A percentile compares a stretch with the other conserved stretches of the same genome.
Conservation (phyloP, 1,140 invertebrate species). For the Cepaea nemoralis region DNA sequence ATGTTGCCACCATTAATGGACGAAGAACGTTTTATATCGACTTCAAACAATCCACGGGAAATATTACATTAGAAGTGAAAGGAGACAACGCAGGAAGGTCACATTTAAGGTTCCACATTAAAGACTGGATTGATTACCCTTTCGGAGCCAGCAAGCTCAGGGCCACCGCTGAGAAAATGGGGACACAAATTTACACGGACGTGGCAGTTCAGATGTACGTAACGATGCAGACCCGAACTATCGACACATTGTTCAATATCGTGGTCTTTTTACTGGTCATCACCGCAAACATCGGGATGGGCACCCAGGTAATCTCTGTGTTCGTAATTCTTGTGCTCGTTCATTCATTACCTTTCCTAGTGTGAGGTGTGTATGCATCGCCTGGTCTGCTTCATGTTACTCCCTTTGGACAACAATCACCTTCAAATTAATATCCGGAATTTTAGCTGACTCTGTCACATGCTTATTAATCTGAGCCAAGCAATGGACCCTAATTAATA, state of each 20-base stretch:
- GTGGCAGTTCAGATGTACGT: background rate
- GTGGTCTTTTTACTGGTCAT: background rate
- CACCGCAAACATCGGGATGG: background rate
- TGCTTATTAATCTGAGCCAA: no score
- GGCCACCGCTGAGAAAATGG: background rate
- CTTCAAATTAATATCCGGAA: no score
- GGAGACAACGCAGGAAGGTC: background rate
- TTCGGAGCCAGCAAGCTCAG: background rate
- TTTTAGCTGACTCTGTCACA: no score
- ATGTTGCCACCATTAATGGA: background rate
- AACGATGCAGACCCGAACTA: background rate
- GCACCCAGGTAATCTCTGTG: background rate
- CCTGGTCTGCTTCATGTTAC: no score
- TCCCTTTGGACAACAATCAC: no score
- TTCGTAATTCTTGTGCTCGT: no score
- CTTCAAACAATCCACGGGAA: background rate
- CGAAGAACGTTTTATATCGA: background rate
- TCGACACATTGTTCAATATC: background rate
- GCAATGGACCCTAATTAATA: no score
- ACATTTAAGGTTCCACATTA: background rate
- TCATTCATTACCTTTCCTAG: no score
- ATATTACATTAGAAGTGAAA: background rate
- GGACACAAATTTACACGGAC: background rate
- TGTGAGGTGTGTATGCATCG: no score
- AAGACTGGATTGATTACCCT: background rate